Base-by-base conservation (phyloP, 2,888 invertebrate genomes). In the Scotopteryx bipunctaria region DNA sequence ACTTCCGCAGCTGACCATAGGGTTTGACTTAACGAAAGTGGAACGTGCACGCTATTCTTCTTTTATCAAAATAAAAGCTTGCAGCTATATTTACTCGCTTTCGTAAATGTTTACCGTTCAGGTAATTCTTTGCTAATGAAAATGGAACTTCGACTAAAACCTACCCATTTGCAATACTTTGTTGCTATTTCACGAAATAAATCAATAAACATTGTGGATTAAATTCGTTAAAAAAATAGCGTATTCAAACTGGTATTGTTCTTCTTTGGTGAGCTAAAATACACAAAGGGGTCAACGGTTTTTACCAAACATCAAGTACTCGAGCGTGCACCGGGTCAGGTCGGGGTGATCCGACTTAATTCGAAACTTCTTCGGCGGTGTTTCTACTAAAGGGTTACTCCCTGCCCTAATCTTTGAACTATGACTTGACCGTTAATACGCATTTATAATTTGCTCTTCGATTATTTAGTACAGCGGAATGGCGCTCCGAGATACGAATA, bases 401-500 rank as follows among this genome's bases (percentile, higher is more conserved):
- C 81, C 76, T 83, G 87, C 86, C 90, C 86, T 87, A 89, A 89
- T 89, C 90, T 90, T 88, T 90, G 88, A 90, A 90, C 90, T 90
- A 86, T 86, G 86, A 87, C 89, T 89, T 88, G 90, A 90, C 90
- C 90, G 90, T 89, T 90, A 88, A 83, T 85, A 87, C 86, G 89
- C 89, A 90, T 90, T 86, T 86, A 87, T 90, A 90, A 90, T 90
- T 90, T 83, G 80, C 78, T 84, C 76, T 85, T 86, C 90, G 88
- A 90, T 88, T 88, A 86, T 89, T 88, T 87, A 81, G 79, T 86
- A 79, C 75, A 74, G 73, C 73, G 76, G 81, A 79, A 83, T 80
- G 81, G 80, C 75, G 74, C 74, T 76, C 64, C 66, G 80, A 85
- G 82, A 81, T 84, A 86, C 77, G 90, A 90, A 90, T 90, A 90